Conservation (phyloP, 2,113 vertebrate species). For the Salvator merianae region DNA sequence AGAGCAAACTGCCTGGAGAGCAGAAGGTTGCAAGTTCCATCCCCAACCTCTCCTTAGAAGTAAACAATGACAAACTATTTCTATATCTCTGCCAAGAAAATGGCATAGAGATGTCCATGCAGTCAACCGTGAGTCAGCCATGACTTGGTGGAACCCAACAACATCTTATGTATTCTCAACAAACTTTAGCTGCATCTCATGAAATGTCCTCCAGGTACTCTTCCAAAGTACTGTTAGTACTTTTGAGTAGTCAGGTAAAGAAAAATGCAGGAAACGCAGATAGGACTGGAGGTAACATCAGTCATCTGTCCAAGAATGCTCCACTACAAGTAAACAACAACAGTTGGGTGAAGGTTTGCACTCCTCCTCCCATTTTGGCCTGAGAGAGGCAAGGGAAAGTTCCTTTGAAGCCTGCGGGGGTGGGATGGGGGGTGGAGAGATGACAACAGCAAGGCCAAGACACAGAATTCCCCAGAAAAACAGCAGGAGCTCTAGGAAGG, state of each 20-base stretch:
- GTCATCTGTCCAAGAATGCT: constrained; percentile 41
- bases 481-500: neutral
- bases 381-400: neutral
- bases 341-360: neutral
- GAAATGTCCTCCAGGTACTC: no score
- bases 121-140: no score
- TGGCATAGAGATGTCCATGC: no score
- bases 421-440: neutral
- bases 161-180: no score
- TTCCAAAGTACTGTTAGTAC: neutral
- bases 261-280: neutral
- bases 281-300: constrained; percentile 42
- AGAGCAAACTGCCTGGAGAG: no score
- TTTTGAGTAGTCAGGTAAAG: neutral
- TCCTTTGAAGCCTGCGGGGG: neutral
- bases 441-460: neutral
- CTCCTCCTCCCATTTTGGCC: neutral
- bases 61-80: no score
- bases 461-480: neutral
- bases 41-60: no score
- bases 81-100: no score
- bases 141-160: no score
- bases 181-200: no score
- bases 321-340: constrained; percentile 16
- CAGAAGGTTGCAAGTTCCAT: no score